Percentiles rank a stretch among this genome's conserved stretches.
Evolutionary conservation across 1,140 invertebrate species (phyloP).

Genomic region (Dufourea novaeangliae): DNA sequence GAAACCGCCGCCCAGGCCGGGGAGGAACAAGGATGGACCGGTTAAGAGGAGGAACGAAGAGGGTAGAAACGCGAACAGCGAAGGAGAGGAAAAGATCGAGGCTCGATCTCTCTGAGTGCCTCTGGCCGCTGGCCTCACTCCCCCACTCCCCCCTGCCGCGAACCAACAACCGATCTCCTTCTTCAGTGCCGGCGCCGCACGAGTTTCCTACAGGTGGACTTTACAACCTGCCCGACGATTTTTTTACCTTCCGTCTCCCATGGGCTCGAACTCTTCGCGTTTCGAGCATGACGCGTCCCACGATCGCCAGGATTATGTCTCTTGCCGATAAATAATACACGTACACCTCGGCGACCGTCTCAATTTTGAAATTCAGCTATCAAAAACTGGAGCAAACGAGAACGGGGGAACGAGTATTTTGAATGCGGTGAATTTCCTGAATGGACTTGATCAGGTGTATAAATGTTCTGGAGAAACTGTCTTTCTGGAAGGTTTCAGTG

Average conservation of each 20-base stretch:
- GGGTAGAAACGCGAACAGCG: conserved; percentile 14
- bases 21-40: neutral
- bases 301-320: neutral
- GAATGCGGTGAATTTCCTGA: neutral
- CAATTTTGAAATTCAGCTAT: neutral
- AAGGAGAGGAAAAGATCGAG: conserved; percentile 56
- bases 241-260: conserved; percentile 41
- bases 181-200: conserved; percentile 69
- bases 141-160: conserved; percentile 62
- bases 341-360: neutral
- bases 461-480: neutral
- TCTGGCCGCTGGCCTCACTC: conserved; percentile 76
- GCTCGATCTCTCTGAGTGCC: conserved; percentile 75
- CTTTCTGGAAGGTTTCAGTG: neutral
- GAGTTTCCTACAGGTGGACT: conserved; percentile 61
- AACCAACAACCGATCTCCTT: conserved; percentile 64
- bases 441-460: neutral
- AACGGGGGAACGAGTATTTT: neutral
- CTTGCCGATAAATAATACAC: neutral
- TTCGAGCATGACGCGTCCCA: conserved; percentile 17
- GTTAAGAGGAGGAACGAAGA: neutral
- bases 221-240: conserved; percentile 61
- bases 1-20: conserved; percentile 25
- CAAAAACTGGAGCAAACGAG: neutral
- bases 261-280: neutral